Evolutionary conservation across 2,797 vertebrate genomes (phyloP).

Genomic region (Lagocephalus sceleratus): DNA sequence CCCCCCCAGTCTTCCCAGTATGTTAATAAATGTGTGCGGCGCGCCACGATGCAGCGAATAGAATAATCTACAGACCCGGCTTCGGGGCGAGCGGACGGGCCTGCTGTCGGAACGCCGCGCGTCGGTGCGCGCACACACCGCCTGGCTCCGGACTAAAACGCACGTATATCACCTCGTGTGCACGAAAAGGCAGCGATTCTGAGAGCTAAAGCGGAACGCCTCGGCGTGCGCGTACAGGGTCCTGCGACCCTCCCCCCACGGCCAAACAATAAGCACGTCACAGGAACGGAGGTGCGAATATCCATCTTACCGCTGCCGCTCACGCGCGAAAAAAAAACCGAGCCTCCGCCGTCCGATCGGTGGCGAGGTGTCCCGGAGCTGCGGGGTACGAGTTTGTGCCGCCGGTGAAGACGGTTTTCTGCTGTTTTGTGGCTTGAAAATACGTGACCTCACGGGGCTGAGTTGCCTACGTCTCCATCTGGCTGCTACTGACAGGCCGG

Average conservation of each 20-base stretch:
- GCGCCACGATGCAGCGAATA: background rate
- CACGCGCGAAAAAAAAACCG: slow-evolving; percentile 25
- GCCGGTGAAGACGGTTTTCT: slow-evolving; percentile 42
- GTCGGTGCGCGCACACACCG: background rate
- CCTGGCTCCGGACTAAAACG: too few species aligned
- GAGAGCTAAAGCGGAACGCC: background rate
- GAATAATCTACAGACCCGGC: too few species aligned
- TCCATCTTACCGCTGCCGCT: slow-evolving; percentile 70
- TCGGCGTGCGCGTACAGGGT: slow-evolving; percentile 31
- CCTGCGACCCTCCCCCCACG: slow-evolving; percentile 76
- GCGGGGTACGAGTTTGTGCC: slow-evolving; percentile 33
- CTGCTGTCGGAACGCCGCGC: background rate
- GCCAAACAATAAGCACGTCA: slow-evolving; percentile 75
- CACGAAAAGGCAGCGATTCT: background rate
- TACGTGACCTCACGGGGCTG: slow-evolving; percentile 75
- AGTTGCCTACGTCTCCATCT: slow-evolving; percentile 71
- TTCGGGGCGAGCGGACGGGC: too few species aligned
- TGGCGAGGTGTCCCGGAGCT: slow-evolving; percentile 30
- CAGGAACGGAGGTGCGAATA: slow-evolving; percentile 50
- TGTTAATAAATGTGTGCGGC: background rate
- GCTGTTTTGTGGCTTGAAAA: slow-evolving; percentile 70
- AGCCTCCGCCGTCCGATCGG: slow-evolving; percentile 28
- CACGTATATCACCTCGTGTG: background rate
- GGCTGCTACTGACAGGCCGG: slow-evolving; percentile 75
- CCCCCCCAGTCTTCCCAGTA: too few species aligned